Base-by-base conservation (phyloP, 2,113 vertebrate genomes). In the Egretta garzetta region DNA sequence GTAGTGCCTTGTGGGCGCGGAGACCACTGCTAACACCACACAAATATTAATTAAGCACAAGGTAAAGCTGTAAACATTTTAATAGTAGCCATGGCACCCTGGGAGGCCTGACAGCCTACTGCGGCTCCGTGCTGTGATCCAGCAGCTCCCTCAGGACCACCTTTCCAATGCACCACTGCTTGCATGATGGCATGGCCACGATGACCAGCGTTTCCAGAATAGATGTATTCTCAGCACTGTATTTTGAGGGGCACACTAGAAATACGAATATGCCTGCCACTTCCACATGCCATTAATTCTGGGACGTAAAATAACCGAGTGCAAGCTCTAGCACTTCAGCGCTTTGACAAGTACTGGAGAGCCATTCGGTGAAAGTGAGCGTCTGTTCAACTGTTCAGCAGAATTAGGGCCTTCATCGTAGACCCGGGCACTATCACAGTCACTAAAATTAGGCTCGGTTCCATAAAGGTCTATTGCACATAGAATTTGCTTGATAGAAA, bases 31-130 rank as follows among this genome's bases (percentile, higher is more conserved):
- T 79, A 71, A 15, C 22, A 55, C 47, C 56, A 35, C 56, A 68
- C 13, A 39, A 86, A 72, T 27, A 32, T 83, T 77, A 93, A 94
- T 77, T 77, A 91, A 77, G 60, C 19, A 75, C 71, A 84, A 94
- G 45, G 52, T 84, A 79, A 95, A 93, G 47, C 35, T 5, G 1
- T 80, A 64, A 93, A 68, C 37, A 68, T 75, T 75, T 94, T 85
- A 74, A n/a, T 18, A 59, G 82, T 35, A 79, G 91, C 52, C 60
- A 37, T 2, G 1, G 56, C 47, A 23, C 35, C 37, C 27, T 43
- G 37, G 30, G 79, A 81, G 64, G 49, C 37, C 43, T 4, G 11
- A 55, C 35, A 45, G 39, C 33, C 24, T n/a, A 18, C 24, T 53
- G 43, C 6, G 27, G 37, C 32, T 77, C 12, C 3, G 1, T 56